Evolutionary conservation across 2,113 vertebrate species (phyloP), one percentile per base, ranked within the genome.

Genomic region (Micronycteris hirsuta): DNA sequence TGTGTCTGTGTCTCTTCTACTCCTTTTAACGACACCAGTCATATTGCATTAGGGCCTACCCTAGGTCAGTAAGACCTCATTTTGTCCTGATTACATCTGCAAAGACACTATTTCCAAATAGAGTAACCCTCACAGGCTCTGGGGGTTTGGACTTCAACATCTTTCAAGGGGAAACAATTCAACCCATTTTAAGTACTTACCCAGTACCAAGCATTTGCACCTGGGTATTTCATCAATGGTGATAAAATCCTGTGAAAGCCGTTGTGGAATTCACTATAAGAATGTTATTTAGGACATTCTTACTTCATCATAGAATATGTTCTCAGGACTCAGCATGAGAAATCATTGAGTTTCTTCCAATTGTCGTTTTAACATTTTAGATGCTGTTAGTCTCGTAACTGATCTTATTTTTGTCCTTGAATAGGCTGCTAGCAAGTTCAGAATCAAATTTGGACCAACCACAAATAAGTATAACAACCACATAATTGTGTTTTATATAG

Each of bases 361-460:
- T 77, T 74, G 45, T 68, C 78, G 61, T 73, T 17, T 13, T 58
- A 76, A 90, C 43, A 43, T 38, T 82, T 63, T 82, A 63, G 22
- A 85, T 45, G 38, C 19, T 45, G 33, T 36, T 76, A 92, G 20
- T 68, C 12, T 45, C 13, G 2, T 41, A 94, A 77, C 12, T 71
- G 49, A 68, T 89, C 54, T 67, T 94, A 67, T 33, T 87, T 93
- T n/a, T 96, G 77, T 88, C 49, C 87, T 93, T 95, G 49, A 94
- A 54, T 78, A 77, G 41, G 12, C 71, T 94, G 77, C 28, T 70
- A 85, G 19, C 4, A 94, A 94, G 63, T 92, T 90, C 71, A 95
- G 45, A 95, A 92, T 81, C 85, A 90, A 95, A 94, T 91, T 68
- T 87, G n/a, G 45, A 78, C 33, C 43, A 38, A 80, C 19, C 54